Percentiles rank a stretch among this genome's conserved stretches.
These are phyloP conservation scores for Seira ritae DNA, from an alignment of 2,888 invertebrate genomes.

Conservation along the genomic window DNA sequence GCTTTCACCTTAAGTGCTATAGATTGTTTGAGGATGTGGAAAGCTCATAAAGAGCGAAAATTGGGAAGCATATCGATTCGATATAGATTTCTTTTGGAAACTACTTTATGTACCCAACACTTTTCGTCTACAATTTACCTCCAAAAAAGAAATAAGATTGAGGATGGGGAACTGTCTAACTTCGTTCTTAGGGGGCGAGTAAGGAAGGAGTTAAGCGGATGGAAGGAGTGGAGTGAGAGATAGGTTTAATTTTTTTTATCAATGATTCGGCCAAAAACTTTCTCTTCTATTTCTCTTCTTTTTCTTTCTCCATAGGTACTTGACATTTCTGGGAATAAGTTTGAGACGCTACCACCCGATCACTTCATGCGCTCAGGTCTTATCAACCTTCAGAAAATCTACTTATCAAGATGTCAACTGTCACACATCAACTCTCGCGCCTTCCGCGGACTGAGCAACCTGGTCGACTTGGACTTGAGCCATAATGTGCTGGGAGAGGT, in stretches of 20 bases:
- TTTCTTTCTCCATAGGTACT: conserved; percentile 82
- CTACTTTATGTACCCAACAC: too few species aligned
- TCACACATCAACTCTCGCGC: conserved; percentile 87
- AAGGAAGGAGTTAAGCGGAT: neutral
- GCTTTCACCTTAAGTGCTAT: too few species aligned
- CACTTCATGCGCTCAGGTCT: conserved; percentile 87
- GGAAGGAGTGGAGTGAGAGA: neutral
- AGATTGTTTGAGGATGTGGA: too few species aligned
- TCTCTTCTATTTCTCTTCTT: conserved; percentile 16
- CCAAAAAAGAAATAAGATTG: too few species aligned
- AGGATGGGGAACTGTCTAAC: too few species aligned
- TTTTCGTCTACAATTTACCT: too few species aligned
- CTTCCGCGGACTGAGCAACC: conserved; percentile 89
- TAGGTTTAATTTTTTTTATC: conserved; percentile 54
- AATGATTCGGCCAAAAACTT: conserved; percentile 3
- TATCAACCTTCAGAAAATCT: conserved; percentile 91
- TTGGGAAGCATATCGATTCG: too few species aligned
- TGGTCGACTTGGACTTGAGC: conserved; percentile 91
- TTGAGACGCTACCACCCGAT: conserved; percentile 86
- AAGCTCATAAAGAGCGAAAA: too few species aligned
- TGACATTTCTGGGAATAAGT: conserved; percentile 88
- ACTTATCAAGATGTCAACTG: conserved; percentile 86
- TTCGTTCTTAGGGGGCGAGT: neutral
- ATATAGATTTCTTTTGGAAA: too few species aligned
- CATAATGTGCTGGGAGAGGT: conserved; percentile 87